Conservation (phyloP, 2,797 vertebrate genomes). For the Limosa lapponica region DNA sequence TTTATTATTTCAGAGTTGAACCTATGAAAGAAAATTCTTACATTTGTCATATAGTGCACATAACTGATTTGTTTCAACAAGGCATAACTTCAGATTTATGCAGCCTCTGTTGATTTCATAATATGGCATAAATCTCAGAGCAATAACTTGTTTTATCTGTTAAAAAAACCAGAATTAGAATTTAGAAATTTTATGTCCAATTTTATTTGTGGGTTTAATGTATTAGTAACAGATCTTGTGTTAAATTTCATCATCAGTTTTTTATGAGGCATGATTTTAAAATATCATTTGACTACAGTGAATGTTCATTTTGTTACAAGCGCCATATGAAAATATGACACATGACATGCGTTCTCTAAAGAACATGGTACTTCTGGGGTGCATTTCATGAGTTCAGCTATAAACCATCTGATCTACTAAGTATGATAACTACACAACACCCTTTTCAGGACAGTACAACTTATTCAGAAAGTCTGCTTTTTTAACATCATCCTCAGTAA, state of each 20-base stretch:
- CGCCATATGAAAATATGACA: neutral
- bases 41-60: neutral
- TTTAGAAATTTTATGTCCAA: neutral
- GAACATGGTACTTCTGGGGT: neutral
- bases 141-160: neutral
- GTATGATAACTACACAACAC: neutral
- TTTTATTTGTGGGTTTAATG: neutral
- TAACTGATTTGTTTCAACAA: neutral
- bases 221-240: neutral
- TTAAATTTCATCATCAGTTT: neutral
- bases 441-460: neutral
- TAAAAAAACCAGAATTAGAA: neutral
- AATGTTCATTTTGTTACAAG: conserved; percentile 17
- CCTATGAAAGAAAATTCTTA: neutral
- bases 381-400: neutral
- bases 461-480: neutral
- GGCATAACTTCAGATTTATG: neutral
- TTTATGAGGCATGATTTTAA: neutral
- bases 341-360: neutral
- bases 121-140: neutral
- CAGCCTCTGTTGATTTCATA: neutral
- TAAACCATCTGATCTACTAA: neutral
- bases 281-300: neutral
- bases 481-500: neutral
- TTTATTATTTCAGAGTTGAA: neutral